Conservation (phyloP, 2,113 vertebrate genomes). For the Sitta europaea region DNA sequence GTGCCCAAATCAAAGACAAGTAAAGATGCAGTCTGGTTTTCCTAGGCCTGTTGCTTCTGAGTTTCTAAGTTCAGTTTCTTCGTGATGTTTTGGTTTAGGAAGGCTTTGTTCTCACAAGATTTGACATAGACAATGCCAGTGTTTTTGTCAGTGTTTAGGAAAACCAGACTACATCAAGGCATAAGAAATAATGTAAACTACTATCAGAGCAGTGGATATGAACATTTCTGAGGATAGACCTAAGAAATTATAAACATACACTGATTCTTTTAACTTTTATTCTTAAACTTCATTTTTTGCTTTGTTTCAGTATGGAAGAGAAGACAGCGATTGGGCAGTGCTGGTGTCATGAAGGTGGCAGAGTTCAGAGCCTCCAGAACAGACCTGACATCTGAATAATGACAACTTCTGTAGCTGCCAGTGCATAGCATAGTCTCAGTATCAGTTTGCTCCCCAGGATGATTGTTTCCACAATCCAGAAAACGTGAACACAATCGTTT, state of each 20-base stretch:
- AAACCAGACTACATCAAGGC: too few relatives aligned
- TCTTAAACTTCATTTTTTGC: slow-evolving; percentile 29
- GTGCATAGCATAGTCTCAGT: slow-evolving; percentile 34
- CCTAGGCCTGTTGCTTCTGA: too few relatives aligned
- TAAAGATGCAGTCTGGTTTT: too few relatives aligned
- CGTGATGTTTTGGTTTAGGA: too few relatives aligned
- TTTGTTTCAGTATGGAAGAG: slow-evolving; percentile 78
- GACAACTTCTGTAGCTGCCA: slow-evolving; percentile 39
- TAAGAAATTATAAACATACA: not conserved
- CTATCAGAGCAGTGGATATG: not conserved
- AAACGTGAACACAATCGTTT: slow-evolving; percentile 44
- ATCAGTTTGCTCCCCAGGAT: not conserved
- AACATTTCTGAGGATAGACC: not conserved
- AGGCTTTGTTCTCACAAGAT: too few relatives aligned
- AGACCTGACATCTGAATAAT: not conserved
- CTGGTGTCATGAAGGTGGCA: slow-evolving; percentile 66
- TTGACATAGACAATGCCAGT: too few relatives aligned
- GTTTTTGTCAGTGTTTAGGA: too few relatives aligned
- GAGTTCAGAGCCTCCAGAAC: not conserved
- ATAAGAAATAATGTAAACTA: not conserved
- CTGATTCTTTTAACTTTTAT: not conserved
- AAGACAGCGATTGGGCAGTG: slow-evolving; percentile 76
- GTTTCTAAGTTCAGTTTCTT: too few relatives aligned
- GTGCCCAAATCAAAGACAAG: not conserved
- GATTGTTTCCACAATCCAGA: slow-evolving; percentile 42